Evolutionary conservation across 2,797 vertebrate species (phyloP), one percentile per base, ranked within the genome.

Genomic region (Geotria australis): DNA sequence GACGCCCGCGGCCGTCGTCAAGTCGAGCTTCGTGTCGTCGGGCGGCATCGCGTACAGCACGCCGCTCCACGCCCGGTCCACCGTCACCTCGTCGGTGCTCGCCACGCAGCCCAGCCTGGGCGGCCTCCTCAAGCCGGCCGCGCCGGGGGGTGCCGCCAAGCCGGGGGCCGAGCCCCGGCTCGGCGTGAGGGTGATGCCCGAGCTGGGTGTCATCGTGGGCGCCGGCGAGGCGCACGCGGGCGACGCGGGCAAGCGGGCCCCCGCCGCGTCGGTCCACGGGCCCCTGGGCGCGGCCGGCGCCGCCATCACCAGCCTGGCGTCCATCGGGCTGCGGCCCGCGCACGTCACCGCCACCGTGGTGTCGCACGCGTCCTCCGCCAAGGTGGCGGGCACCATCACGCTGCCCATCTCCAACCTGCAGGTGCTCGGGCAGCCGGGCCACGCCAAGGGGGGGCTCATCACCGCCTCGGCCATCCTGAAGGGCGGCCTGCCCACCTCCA

Each of bases 181-280:
- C 1, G 68, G 72, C 8, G 91, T 98, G 64, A 78, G 85, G 4
- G 68, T 95, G 62, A 98, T 98, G 91, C 91, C 91, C 1, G 85
- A 85, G 0, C 66, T 98, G 59, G 82, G 81, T 0, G 70, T 98
- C 63, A 76, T 78, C 1, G 60, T 94, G 65, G 77, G 79, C 0
- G 89, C 95, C 60, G 82, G 88, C 64, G 95, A 95, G 64, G n/a
- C n/a, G 51, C 51, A 8, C n/a, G 24, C 51, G 51, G n/a, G 24
- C 51, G 51, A n/a, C 24, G 8, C 8, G 51, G 51, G n/a, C n/a
- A 55, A n/a, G 8, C 51, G n/a, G 51, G n/a, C 51, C 24, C 24
- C 51, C 51, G 9, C 51, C 24, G 24, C 24, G 24, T 38, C 24
- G 24, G 24, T 5, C 24, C 24, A 5, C 24, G 24, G 24, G 24